Percentiles rank a stretch among this genome's conserved stretches.
These are phyloP conservation scores for Gadus macrocephalus DNA, from an alignment of 2,113 vertebrate genomes.

Conservation along the genomic window DNA sequence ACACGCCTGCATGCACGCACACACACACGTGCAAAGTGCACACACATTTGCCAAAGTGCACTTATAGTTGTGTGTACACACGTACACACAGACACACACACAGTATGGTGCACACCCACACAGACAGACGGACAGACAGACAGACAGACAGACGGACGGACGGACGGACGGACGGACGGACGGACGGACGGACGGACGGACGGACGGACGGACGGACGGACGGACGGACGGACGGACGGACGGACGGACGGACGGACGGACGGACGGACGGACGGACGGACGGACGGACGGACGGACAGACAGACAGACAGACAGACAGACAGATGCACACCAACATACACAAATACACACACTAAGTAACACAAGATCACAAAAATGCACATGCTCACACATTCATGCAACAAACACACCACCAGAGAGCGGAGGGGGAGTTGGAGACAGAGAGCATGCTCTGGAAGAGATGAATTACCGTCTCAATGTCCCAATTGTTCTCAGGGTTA, in stretches of 20 bases:
- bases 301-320: neutral
- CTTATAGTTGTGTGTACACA: neutral
- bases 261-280: too few species aligned
- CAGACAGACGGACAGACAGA: too few species aligned
- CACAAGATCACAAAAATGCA: neutral
- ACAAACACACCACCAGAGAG: neutral
- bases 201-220: too few species aligned
- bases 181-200: too few species aligned
- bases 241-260: too few species aligned
- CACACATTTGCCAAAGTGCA: neutral
- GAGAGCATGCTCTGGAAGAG: neutral
- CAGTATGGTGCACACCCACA: neutral
- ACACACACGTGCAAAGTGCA: neutral
- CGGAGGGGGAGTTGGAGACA: neutral
- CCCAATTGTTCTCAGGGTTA: conserved; percentile 3
- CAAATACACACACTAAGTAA: neutral
- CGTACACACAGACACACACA: neutral
- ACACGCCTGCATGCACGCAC: neutral
- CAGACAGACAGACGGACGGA: neutral
- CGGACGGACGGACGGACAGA: too few species aligned
- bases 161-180: neutral
- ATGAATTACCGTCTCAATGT: conserved; percentile 5
- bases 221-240: too few species aligned
- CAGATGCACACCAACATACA: neutral
- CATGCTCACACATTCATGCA: neutral